Evolutionary conservation across 64 coral and sea anemone genomes (phyloP).

Genomic region (Montipora efflorescens): DNA sequence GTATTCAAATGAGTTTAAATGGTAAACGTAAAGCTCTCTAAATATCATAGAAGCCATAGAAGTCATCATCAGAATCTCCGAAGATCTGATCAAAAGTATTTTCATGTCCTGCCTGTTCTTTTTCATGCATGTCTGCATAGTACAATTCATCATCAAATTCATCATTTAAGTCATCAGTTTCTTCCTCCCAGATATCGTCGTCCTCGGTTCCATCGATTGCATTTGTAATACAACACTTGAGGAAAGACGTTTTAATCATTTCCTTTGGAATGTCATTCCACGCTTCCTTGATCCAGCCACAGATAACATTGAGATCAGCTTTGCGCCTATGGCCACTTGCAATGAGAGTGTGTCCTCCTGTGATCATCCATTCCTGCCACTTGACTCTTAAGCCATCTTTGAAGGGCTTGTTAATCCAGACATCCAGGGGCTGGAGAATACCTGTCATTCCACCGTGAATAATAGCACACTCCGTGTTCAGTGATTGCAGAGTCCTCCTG

Average conservation of each 20-base stretch:
- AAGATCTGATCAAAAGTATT: no score
- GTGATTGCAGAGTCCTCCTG: no score
- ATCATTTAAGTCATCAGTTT: no score
- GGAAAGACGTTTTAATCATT: conserved; percentile 41
- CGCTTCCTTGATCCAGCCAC: conserved; percentile 29
- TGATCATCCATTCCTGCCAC: conserved; percentile 19
- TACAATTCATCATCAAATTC: no score
- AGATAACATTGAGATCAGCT: conserved; percentile 51
- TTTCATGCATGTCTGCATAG: no score
- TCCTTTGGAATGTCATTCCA: conserved; percentile 37
- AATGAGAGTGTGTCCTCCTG: conserved; percentile 33
- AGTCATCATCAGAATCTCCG: no score
- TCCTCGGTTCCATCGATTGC: neutral
- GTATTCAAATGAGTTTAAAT: no score
- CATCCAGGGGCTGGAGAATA: conserved; percentile 34
- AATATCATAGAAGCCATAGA: no score
- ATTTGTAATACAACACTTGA: conserved; percentile 51
- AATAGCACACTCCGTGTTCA: conserved; percentile 26
- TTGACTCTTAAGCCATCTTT: conserved; percentile 4
- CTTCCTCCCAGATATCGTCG: no score
- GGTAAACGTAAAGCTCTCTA: no score
- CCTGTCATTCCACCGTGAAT: conserved; percentile 24
- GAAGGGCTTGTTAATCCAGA: conserved; percentile 27
- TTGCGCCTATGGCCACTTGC: conserved; percentile 46
- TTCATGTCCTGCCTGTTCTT: no score